phyloP scores from a whole-genome alignment of 2,888 invertebrate genomes.

The Caenorhabditis auriculariae region DNA sequence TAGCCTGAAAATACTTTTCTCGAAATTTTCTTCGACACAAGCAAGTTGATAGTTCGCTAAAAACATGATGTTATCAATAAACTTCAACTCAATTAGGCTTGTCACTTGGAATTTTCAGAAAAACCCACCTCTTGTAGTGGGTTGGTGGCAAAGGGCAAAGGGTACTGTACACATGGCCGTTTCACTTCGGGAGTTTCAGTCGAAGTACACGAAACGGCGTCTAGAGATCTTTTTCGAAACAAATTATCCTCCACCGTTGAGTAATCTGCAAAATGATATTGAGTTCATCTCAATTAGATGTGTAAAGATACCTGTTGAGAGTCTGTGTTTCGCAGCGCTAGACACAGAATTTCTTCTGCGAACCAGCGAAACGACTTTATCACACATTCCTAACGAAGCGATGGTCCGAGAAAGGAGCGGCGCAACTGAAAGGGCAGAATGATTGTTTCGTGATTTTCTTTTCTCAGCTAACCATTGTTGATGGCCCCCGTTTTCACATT shows the following conservation, averaged over 20 bases:
- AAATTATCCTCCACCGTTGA: background rate
- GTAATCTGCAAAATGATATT: background rate
- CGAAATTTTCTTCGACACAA: background rate
- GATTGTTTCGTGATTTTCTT: background rate
- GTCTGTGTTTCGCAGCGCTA: background rate
- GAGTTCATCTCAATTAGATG: background rate
- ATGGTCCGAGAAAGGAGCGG: constrained; percentile 4
- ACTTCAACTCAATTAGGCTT: too few species aligned
- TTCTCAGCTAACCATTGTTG: background rate
- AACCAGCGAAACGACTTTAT: background rate
- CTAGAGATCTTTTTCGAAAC: constrained; percentile 1
- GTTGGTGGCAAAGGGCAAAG: background rate
- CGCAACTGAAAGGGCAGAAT: constrained; percentile 1
- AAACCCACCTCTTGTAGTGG: background rate
- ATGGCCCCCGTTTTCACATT: constrained; percentile 8
- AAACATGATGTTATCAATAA: too few species aligned
- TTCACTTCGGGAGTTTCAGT: constrained; percentile 10
- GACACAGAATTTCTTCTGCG: background rate
- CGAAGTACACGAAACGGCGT: background rate
- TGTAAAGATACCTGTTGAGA: constrained; percentile 1
- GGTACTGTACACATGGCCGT: constrained; percentile 17
- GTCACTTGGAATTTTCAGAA: too few species aligned
- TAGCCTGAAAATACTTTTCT: background rate
- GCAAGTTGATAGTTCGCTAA: background rate
- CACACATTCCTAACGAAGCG: constrained; percentile 3